Evolutionary conservation across 2,888 invertebrate genomes (phyloP).

Genomic region (Athripsodes cinereus): DNA sequence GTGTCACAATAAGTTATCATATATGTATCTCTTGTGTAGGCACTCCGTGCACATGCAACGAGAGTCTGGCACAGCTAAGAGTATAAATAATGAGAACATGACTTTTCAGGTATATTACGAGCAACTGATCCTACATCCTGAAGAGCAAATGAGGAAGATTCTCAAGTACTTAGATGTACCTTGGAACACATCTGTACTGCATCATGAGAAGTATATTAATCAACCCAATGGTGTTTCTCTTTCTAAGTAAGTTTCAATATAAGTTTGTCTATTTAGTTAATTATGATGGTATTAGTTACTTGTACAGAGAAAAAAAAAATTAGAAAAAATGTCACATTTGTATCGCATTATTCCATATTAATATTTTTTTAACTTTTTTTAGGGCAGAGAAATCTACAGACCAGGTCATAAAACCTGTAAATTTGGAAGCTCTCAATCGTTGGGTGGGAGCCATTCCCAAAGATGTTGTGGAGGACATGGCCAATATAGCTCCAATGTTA

Average conservation of each 20-base stretch:
- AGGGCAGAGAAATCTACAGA: conserved; percentile 97
- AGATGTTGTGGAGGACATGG: conserved; percentile 90
- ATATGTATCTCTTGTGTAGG: too few species aligned
- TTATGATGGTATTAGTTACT: too few species aligned
- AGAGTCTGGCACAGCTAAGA: too few species aligned
- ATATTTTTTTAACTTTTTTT: conserved; percentile 31
- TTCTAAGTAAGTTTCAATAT: conserved; percentile 68
- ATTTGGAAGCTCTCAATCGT: conserved; percentile 89
- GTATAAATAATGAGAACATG: not conserved
- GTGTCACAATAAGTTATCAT: too few species aligned
- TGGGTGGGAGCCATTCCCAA: conserved; percentile 87
- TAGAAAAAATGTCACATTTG: too few species aligned
- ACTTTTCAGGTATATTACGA: conserved; percentile 81
- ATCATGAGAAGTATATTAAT: conserved; percentile 96
- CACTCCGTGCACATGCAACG: too few species aligned
- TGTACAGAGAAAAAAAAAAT: too few species aligned
- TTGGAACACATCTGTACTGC: conserved; percentile 93
- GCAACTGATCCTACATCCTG: conserved; percentile 92
- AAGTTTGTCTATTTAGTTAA: not conserved
- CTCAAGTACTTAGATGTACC: conserved; percentile 83
- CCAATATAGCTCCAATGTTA: conserved; percentile 91
- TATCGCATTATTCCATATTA: too few species aligned
- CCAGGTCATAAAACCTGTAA: conserved; percentile 97
- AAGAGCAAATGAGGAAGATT: conserved; percentile 80
- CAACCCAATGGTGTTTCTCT: conserved; percentile 90